Evolutionary conservation across 2,113 vertebrate genomes (phyloP).

Genomic region (Haemorhous mexicanus): DNA sequence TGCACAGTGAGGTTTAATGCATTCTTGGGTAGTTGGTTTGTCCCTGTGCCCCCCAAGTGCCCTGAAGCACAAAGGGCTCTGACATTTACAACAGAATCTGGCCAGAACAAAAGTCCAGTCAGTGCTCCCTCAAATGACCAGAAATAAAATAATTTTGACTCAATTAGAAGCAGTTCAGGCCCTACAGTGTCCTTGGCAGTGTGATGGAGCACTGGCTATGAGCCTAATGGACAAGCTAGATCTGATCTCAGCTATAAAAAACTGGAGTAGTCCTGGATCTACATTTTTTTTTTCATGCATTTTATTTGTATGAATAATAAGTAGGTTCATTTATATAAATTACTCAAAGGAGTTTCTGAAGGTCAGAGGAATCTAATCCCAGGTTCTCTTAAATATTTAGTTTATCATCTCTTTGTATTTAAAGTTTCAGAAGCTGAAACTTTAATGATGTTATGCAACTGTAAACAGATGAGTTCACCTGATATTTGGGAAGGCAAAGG

Average conservation of each 20-base stretch:
- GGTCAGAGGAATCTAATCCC: constrained; percentile 47
- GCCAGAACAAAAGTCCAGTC: background rate
- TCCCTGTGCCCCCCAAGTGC: background rate
- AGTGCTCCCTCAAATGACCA: background rate
- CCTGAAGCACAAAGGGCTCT: background rate
- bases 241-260: background rate
- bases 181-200: background rate
- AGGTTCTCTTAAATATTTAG: constrained; percentile 61
- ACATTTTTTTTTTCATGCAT: background rate
- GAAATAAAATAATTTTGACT: background rate
- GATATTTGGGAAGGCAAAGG: background rate
- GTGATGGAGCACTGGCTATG: background rate
- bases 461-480: background rate
- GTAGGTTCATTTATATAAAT: constrained; percentile 34
- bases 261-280: background rate
- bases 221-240: background rate
- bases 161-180: background rate
- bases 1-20: background rate
- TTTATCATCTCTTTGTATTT: constrained; percentile 49
- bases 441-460: constrained; percentile 52
- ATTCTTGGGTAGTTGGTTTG: background rate
- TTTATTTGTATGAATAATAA: constrained; percentile 17
- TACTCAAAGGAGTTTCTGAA: constrained; percentile 14
- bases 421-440: constrained; percentile 60
- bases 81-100: background rate